A percentile compares a stretch with the other conserved stretches of the same genome.
Conservation (phyloP, 2,113 vertebrate species). For the Cacatua alba region DNA sequence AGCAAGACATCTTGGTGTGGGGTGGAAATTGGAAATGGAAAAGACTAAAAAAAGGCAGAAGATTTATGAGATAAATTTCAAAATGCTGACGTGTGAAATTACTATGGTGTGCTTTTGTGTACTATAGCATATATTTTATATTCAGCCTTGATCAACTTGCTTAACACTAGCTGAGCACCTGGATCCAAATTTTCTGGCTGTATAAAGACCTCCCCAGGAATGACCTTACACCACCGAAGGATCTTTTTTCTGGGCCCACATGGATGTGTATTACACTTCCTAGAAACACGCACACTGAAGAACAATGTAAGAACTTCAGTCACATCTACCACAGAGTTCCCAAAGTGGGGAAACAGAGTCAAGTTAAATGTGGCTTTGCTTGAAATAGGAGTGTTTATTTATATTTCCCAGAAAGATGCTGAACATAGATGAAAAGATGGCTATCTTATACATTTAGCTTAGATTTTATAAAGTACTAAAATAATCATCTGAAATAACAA, state of each 20-base stretch:
- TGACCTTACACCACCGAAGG: rapidly evolving
- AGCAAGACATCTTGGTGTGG: neutral
- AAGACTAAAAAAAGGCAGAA: rapidly evolving
- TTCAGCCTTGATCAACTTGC: rapidly evolving
- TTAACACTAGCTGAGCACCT: rapidly evolving
- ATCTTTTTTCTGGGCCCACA: rapidly evolving
- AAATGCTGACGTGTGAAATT: rapidly evolving
- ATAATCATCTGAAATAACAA: neutral
- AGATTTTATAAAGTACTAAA: neutral
- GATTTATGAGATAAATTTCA: rapidly evolving
- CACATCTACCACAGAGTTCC: neutral
- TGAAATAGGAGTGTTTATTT: neutral
- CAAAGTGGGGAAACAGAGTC: rapidly evolving
- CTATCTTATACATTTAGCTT: neutral
- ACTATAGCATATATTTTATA: rapidly evolving
- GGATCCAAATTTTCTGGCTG: rapidly evolving
- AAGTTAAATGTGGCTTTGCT: neutral
- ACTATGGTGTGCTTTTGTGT: rapidly evolving
- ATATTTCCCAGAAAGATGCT: neutral
- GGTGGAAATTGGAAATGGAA: neutral
- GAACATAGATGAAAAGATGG: rapidly evolving
- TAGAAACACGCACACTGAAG: neutral
- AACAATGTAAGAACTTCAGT: neutral
- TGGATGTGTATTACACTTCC: rapidly evolving
- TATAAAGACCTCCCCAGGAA: neutral